These are phyloP conservation scores for Lasioglossum pauxillum DNA, from an alignment of 2,888 invertebrate genomes.

Conservation along the genomic window DNA sequence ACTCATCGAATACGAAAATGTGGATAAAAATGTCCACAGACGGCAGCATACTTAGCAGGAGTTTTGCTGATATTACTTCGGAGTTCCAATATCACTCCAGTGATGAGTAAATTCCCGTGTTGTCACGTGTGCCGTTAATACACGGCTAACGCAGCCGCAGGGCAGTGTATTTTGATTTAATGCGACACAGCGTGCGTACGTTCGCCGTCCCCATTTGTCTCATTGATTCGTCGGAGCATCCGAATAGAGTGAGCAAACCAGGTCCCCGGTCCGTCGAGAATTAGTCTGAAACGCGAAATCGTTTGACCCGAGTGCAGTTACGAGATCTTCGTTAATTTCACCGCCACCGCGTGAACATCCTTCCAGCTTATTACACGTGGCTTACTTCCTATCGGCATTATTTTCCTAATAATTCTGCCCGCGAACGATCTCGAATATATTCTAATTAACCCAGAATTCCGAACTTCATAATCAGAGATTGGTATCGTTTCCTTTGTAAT, in stretches of 20 bases:
- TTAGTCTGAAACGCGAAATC: slow-evolving; percentile 48
- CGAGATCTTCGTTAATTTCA: slow-evolving; percentile 50
- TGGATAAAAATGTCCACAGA: not conserved
- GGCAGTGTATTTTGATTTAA: slow-evolving; percentile 66
- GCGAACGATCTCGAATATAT: slow-evolving; percentile 6
- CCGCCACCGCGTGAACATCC: slow-evolving; percentile 15
- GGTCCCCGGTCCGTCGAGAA: slow-evolving; percentile 41
- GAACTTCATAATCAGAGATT: not conserved
- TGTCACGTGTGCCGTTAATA: slow-evolving; percentile 56
- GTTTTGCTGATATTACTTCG: not conserved
- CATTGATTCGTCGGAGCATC: slow-evolving; percentile 55
- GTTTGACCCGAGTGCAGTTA: slow-evolving; percentile 16
- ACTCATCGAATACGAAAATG: too few species aligned
- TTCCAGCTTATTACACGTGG: slow-evolving; percentile 22
- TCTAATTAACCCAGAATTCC: not conserved
- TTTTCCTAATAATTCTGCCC: slow-evolving; percentile 29
- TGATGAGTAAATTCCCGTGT: slow-evolving; percentile 51
- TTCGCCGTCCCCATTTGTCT: slow-evolving; percentile 61
- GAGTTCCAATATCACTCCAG: slow-evolving; percentile 36
- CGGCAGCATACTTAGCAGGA: not conserved
- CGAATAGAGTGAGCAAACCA: slow-evolving; percentile 27
- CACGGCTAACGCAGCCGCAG: slow-evolving; percentile 52
- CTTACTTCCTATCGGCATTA: not conserved
- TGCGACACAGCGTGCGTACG: slow-evolving; percentile 43
- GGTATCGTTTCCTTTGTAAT: not conserved